Conservation (phyloP, 2,888 invertebrate genomes). For the Diarsia dahlii region DNA sequence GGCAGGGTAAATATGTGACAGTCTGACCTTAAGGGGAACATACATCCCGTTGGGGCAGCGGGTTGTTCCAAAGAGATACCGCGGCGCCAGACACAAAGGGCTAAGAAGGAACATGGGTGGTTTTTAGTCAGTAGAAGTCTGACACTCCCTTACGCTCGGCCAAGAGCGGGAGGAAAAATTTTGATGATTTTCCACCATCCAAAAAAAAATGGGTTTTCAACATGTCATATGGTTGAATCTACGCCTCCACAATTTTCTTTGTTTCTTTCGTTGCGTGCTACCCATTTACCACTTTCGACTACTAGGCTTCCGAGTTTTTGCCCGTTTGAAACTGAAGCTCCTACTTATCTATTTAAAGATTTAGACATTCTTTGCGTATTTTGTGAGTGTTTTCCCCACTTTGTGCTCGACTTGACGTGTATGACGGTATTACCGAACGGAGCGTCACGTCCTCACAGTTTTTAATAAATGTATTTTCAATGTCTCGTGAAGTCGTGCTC, state of each 20-base stretch:
- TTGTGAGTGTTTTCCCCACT: background rate
- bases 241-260: background rate
- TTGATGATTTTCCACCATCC: no score
- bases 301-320: background rate
- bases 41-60: background rate
- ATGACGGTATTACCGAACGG: background rate
- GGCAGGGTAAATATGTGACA: background rate
- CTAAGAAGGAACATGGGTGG: no score
- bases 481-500: background rate
- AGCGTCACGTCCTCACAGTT: background rate
- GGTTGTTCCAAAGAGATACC: no score
- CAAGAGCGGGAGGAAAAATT: no score
- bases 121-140: no score
- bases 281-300: background rate
- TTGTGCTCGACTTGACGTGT: background rate
- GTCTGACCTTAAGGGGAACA: background rate
- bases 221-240: background rate
- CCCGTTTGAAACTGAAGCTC: background rate
- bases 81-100: no score
- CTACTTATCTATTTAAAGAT: background rate
- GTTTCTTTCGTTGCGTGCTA: background rate
- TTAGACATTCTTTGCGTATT: background rate
- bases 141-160: no score
- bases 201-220: background rate
- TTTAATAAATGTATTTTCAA: constrained; percentile 10